Evolutionary conservation across 2,888 invertebrate species (phyloP).

Genomic region (Chironomus tentans): DNA sequence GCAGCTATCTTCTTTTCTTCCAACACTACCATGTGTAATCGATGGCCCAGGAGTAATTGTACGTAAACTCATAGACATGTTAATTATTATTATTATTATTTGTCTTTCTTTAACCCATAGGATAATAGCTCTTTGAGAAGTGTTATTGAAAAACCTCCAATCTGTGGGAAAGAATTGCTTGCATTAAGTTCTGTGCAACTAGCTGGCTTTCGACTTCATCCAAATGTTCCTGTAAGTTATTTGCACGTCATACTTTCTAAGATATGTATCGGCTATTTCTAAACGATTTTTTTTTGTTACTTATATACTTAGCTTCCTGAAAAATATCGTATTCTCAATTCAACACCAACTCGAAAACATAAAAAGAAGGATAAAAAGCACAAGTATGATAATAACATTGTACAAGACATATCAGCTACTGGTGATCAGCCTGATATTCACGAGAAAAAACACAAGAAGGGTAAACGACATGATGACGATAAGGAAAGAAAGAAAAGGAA

Average conservation of each 20-base stretch:
- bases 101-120: conserved; percentile 34
- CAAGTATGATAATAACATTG: conserved; percentile 49
- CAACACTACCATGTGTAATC: conserved; percentile 88
- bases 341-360: conserved; percentile 84
- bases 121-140: conserved; percentile 83
- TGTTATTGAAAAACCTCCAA: conserved; percentile 91
- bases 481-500: conserved; percentile 88
- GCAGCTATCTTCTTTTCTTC: conserved; percentile 88
- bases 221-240: conserved; percentile 60
- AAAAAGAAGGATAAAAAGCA: conserved; percentile 95
- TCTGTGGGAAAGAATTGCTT: conserved; percentile 81
- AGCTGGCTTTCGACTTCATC: conserved; percentile 88
- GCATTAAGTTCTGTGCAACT: conserved; percentile 80
- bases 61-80: too few species aligned
- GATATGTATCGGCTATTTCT: too few species aligned
- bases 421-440: conserved; percentile 45
- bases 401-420: conserved; percentile 26
- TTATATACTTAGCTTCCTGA: conserved; percentile 63
- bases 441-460: conserved; percentile 92
- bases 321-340: conserved; percentile 87
- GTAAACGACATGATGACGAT: conserved; percentile 86
- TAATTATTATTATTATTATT: too few species aligned
- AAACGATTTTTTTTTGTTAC: conserved; percentile 25
- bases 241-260: background rate
- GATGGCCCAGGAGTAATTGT: conserved; percentile 83